phyloP scores from a whole-genome alignment of 2,113 vertebrate species.

The Chaetura pelagica region DNA sequence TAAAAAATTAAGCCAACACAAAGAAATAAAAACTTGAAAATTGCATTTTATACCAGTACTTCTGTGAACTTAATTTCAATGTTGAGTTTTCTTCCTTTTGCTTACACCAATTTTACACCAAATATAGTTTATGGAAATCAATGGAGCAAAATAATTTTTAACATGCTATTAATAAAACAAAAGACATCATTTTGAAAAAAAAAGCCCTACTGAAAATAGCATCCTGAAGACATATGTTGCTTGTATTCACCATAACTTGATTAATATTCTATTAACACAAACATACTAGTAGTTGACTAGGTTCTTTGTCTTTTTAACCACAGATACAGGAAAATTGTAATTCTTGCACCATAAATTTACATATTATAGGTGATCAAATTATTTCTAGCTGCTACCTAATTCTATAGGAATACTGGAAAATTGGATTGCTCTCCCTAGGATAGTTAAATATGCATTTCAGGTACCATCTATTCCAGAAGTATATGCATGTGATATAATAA shows the following conservation, averaged over 20 bases:
- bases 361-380: not conserved
- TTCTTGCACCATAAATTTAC: not conserved
- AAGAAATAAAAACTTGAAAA: not conserved
- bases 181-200: not conserved
- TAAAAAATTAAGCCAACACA: not conserved
- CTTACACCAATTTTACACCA: not conserved
- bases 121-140: not conserved
- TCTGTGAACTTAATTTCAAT: not conserved
- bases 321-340: not conserved
- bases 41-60: not conserved
- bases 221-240: not conserved
- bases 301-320: not conserved
- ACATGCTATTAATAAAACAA: not conserved
- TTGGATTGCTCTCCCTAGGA: not conserved
- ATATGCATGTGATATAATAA: not conserved
- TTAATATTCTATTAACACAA: not conserved
- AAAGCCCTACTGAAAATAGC: not conserved
- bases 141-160: not conserved
- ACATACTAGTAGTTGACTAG: not conserved
- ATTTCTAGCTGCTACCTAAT: not conserved
- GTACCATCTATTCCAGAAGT: not conserved
- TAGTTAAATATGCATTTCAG: not conserved
- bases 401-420: not conserved
- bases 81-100: not conserved
- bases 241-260: not conserved